Conservation (phyloP, 2,113 vertebrate genomes). For the Pseudopodoces humilis region DNA sequence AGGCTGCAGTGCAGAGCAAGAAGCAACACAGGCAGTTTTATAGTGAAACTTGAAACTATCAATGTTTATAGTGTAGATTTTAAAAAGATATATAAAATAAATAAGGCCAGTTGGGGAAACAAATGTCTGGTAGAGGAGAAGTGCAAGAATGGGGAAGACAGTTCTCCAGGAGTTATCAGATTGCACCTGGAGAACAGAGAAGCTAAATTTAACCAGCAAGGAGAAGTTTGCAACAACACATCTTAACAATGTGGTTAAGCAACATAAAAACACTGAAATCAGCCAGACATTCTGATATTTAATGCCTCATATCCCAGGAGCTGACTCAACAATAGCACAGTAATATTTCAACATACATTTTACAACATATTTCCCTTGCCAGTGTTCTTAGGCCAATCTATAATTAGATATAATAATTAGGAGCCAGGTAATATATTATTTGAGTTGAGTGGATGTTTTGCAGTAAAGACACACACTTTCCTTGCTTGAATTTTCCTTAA, state of each 20-base stretch:
- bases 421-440: background rate
- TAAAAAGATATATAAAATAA: background rate
- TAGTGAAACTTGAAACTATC: background rate
- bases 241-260: background rate
- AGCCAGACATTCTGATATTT: background rate
- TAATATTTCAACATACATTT: slow-evolving; percentile 23
- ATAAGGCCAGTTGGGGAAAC: background rate
- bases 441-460: background rate
- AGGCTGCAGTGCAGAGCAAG: background rate
- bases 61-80: background rate
- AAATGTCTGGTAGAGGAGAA: background rate
- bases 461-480: background rate
- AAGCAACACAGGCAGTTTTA: background rate
- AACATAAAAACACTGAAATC: slow-evolving; percentile 15
- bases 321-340: slow-evolving; percentile 19
- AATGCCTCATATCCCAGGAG: background rate
- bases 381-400: background rate
- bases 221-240: background rate
- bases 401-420: slow-evolving; percentile 37
- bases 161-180: background rate
- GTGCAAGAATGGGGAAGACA: background rate
- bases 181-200: background rate
- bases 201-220: background rate
- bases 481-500: background rate
- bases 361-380: background rate